phyloP scores from a whole-genome alignment of 2,797 vertebrate genomes.

The Pseudopleuronectes americanus region DNA sequence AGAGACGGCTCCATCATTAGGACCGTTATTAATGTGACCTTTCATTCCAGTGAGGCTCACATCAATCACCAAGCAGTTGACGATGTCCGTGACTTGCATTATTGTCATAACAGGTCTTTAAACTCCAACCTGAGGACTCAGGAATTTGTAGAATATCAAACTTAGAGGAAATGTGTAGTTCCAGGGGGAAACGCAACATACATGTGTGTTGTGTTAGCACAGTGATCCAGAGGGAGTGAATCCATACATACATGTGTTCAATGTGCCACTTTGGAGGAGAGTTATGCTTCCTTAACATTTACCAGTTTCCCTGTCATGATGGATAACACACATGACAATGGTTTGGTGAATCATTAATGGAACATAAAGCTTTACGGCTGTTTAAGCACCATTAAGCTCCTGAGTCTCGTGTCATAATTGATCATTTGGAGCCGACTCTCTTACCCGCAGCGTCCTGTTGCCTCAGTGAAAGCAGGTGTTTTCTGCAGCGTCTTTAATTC shows the following conservation, averaged over 20 bases:
- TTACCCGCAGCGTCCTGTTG: constrained; percentile 24
- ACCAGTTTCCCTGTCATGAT: neutral
- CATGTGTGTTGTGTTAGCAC: too few relatives aligned
- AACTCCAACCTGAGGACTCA: too few relatives aligned
- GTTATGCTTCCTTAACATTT: constrained; percentile 2
- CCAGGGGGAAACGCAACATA: too few relatives aligned
- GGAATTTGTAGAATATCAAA: too few relatives aligned
- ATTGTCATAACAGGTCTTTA: neutral
- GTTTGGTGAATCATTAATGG: constrained; percentile 29
- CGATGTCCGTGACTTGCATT: constrained; percentile 20
- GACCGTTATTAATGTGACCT: constrained; percentile 46
- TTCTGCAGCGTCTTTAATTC: neutral
- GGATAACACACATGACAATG: neutral
- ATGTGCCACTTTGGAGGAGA: too few relatives aligned
- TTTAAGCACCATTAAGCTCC: constrained; percentile 1
- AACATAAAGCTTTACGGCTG: constrained; percentile 14
- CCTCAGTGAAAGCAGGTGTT: constrained; percentile 18
- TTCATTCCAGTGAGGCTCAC: constrained; percentile 36
- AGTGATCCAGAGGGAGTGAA: too few relatives aligned
- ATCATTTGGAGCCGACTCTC: constrained; percentile 24
- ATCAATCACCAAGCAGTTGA: constrained; percentile 37
- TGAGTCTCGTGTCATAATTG: constrained; percentile 16
- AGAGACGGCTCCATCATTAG: constrained; percentile 37
- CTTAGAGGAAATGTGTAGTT: too few relatives aligned
- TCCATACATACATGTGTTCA: too few relatives aligned